Conservation (phyloP, 2,888 invertebrate genomes). For the Clunio marinus region DNA sequence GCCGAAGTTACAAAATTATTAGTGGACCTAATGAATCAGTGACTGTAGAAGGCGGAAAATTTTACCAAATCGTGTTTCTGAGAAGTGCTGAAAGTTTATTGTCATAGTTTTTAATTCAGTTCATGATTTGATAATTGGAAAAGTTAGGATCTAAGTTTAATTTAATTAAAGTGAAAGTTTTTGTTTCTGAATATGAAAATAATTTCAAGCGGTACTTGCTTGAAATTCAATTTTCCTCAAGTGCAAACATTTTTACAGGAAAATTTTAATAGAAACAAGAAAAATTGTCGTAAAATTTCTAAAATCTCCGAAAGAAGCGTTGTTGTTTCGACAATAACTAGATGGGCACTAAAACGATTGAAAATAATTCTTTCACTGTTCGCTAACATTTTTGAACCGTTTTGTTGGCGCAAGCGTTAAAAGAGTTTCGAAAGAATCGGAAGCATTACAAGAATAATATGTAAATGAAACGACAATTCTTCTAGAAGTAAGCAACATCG, state of each 20-base stretch:
- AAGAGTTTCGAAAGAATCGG: neutral
- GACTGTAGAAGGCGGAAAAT: neutral
- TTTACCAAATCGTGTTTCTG: neutral
- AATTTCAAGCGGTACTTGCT: no score
- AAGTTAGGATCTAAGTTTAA: no score
- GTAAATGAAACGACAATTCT: no score
- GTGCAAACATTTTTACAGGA: no score
- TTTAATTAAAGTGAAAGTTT: neutral
- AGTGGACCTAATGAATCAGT: neutral
- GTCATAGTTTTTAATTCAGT: neutral
- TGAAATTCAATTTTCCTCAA: no score
- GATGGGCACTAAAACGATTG: no score
- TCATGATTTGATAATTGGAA: no score
- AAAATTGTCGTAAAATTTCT: neutral
- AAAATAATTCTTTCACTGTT: no score
- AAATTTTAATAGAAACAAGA: no score
- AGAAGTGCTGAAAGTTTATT: neutral
- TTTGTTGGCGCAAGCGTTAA: neutral
- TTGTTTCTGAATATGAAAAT: neutral
- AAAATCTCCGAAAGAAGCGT: neutral
- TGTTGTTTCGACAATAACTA: neutral
- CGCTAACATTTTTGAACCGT: neutral
- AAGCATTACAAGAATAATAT: no score
- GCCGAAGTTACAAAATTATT: no score
- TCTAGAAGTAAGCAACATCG: no score